Percentiles rank a stretch among this genome's conserved stretches.
phyloP scores from a whole-genome alignment of 1,140 invertebrate species.

The Adoxophyes honmai region DNA sequence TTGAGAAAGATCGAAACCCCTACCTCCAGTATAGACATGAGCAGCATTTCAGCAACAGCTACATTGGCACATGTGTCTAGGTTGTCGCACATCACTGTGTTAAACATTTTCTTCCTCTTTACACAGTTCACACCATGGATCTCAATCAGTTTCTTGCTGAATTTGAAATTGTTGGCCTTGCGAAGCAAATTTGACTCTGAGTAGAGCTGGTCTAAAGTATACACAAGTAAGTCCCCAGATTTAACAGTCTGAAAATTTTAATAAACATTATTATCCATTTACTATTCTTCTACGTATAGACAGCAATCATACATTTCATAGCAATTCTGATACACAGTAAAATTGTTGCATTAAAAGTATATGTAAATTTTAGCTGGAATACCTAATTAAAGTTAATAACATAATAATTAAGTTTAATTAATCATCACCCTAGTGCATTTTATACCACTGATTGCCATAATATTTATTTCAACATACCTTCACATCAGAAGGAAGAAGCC shows the following conservation, averaged over 20 bases:
- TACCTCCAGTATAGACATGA: conserved; percentile 44
- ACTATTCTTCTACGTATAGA: no score
- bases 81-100: conserved; percentile 43
- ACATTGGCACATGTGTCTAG: conserved; percentile 50
- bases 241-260: conserved; percentile 40
- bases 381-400: no score
- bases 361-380: no score
- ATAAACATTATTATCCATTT: no score
- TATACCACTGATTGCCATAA: no score
- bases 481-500: conserved; percentile 33
- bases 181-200: conserved; percentile 52
- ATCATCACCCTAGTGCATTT: no score
- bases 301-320: no score
- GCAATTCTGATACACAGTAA: no score
- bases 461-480: conserved; percentile 35
- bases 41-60: conserved; percentile 40
- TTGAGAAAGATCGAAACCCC: no score
- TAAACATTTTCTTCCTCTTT: conserved; percentile 36
- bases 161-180: conserved; percentile 44
- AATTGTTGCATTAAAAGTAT: no score
- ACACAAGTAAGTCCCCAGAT: conserved; percentile 41
- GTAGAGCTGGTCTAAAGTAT: conserved; percentile 38
- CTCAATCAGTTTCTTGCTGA: conserved; percentile 40
- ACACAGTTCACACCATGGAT: conserved; percentile 49
- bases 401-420: no score